These are phyloP conservation scores for Noctilio leporinus DNA, from an alignment of 2,113 vertebrate genomes.

Conservation along the genomic window DNA sequence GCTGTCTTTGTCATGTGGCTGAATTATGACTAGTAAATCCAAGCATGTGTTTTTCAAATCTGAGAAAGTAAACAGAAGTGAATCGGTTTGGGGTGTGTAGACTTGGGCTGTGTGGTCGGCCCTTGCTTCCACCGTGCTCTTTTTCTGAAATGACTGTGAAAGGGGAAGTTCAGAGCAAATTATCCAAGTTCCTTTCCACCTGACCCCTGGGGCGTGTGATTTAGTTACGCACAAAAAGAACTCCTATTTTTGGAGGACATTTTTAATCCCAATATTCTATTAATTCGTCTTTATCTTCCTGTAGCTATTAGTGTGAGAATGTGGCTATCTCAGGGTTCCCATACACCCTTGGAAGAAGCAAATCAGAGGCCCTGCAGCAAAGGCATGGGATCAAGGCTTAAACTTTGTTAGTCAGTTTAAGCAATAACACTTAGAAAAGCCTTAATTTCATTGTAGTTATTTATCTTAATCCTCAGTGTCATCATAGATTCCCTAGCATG, in stretches of 20 bases:
- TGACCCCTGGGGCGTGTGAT: slow-evolving; percentile 56
- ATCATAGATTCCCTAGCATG: neutral
- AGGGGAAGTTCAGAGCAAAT: neutral
- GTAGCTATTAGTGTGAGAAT: slow-evolving; percentile 38
- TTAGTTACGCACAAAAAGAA: neutral
- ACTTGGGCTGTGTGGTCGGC: neutral
- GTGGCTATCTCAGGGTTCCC: neutral
- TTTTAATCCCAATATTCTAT: slow-evolving; percentile 7
- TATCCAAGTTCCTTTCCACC: neutral
- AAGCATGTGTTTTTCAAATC: neutral
- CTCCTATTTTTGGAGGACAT: slow-evolving; percentile 50
- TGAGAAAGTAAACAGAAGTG: neutral
- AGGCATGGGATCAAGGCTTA: neutral
- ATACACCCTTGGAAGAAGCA: neutral
- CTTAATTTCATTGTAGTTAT: neutral
- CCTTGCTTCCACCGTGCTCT: neutral
- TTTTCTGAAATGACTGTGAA: neutral
- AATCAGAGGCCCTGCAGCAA: neutral
- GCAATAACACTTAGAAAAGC: neutral
- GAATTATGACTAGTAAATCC: neutral
- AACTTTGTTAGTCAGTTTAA: neutral
- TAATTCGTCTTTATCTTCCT: neutral
- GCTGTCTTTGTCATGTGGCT: neutral
- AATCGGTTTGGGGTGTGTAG: neutral
- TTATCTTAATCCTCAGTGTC: neutral